A percentile compares a stretch with the other conserved stretches of the same genome.
Conservation (phyloP, 2,113 vertebrate species). For the Glareola pratincola region DNA sequence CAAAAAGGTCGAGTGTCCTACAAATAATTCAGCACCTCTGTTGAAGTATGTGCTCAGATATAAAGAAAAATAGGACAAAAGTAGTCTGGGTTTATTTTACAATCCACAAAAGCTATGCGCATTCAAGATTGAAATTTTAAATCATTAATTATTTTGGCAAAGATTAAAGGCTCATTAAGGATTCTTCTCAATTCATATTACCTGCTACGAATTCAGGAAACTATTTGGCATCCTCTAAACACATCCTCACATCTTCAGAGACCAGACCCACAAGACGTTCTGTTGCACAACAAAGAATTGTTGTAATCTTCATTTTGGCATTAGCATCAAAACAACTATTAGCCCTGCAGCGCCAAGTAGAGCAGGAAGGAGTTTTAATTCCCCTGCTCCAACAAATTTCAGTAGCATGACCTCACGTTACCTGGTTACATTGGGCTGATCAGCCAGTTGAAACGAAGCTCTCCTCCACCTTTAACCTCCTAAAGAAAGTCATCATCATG, state of each 20-base stretch:
- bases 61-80: not conserved
- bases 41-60: not conserved
- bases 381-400: not conserved
- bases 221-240: not conserved
- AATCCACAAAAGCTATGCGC: not conserved
- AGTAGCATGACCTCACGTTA: not conserved
- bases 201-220: not conserved
- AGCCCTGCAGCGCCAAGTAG: not conserved
- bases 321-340: not conserved
- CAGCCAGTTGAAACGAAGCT: not conserved
- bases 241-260: not conserved
- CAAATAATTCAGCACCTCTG: not conserved
- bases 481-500: not conserved
- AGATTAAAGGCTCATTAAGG: not conserved
- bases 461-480: not conserved
- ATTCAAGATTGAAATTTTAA: not conserved
- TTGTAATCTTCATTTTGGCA: conserved; percentile 3
- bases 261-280: not conserved
- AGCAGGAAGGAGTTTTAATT: not conserved
- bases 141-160: not conserved
- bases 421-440: not conserved
- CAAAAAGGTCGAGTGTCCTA: not conserved
- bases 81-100: not conserved
- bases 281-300: not conserved
- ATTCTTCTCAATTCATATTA: not conserved